A percentile compares a stretch with the other conserved stretches of the same genome.
phyloP scores from a whole-genome alignment of 2,113 vertebrate genomes.

The Atherinomorus stipes region DNA sequence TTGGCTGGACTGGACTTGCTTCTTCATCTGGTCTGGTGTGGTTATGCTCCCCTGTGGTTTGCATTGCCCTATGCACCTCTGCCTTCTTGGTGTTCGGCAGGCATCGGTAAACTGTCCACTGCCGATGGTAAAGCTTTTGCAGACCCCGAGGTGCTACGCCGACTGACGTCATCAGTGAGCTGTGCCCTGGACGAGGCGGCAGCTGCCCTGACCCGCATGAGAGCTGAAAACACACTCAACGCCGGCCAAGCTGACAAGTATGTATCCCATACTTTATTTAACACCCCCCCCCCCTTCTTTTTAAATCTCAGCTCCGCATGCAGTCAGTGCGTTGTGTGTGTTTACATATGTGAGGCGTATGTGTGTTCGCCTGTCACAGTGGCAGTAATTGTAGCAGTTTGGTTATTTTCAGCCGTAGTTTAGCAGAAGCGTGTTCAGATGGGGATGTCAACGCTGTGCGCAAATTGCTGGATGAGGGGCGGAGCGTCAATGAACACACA shows the following conservation, averaged over 20 bases:
- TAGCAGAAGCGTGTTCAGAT: slow-evolving; percentile 98
- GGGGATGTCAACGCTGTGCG: slow-evolving; percentile 98
- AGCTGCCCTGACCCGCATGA: slow-evolving; percentile 96
- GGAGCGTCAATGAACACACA: slow-evolving; percentile 98
- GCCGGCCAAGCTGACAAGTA: slow-evolving; percentile 99
- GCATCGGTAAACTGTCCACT: slow-evolving; percentile 99
- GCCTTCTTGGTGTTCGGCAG: slow-evolving; percentile 84
- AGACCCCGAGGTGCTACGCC: slow-evolving; percentile 97
- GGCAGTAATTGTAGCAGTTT: slow-evolving; percentile 89
- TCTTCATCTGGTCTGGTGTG: slow-evolving; percentile 80
- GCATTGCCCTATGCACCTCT: slow-evolving; percentile 81
- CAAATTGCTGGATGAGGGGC: slow-evolving; percentile 96
- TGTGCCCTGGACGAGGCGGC: slow-evolving; percentile 98
- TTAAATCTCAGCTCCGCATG: not conserved
- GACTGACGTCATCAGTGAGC: slow-evolving; percentile 98
- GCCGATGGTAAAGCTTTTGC: slow-evolving; percentile 99
- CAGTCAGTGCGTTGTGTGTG: not conserved
- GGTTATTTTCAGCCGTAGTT: slow-evolving; percentile 96
- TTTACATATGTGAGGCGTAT: slow-evolving; percentile 45
- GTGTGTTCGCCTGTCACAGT: slow-evolving; percentile 82
- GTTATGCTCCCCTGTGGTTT: slow-evolving; percentile 80
- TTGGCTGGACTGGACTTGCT: slow-evolving; percentile 80
- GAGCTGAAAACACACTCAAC: slow-evolving; percentile 96
- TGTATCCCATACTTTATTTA: slow-evolving; percentile 75
- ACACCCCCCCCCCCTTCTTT: not conserved